Base-by-base conservation (phyloP, 2,797 vertebrate genomes). In the Hyperoplus lanceolatus region DNA sequence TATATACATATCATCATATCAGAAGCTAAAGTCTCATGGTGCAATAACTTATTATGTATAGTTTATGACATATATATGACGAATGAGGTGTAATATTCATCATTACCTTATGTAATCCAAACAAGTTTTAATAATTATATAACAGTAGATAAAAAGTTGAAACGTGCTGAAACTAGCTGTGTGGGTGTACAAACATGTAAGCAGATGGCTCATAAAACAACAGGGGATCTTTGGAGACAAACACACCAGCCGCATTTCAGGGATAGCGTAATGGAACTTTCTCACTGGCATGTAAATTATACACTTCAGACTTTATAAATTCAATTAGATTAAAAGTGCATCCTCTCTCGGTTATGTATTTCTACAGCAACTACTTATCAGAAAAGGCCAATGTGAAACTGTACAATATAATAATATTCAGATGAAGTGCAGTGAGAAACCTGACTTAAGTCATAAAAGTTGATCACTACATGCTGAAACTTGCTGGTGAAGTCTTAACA, bases 241-340 rank as follows among this genome's bases (percentile, higher is more conserved):
- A 87, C 84, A 76, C 45, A 73, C 81, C 82, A 87, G 86, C 87
- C 89, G 91, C 57, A 70, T 71, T 83, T 66, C 49, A 41, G 42
- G 18, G 51, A 79, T 80, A 74, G 77, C 0, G 65, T 90, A 77
- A 90, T 81, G 80, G 80, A 89, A 87, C 83, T 71, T 90, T 91
- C 82, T 90, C 77, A 84, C 51, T 59, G 48, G 77, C 29, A 73
- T 70, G 75, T 66, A 80, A 81, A 88, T 87, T 72, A 82, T 53
- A 73, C 21, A 64, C 70, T 55, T 79, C 38, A 29, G 49, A 68
- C 50, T 48, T 60, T 79, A 4, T 42, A 70, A 66, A 1, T 51
- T 60, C 51, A 77, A 51, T 42, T 11, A 69, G 51, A 90, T 85
- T 70, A 84, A 68, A 74, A 59, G 54, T 18, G 7, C 7, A 43